A percentile compares a stretch with the other conserved stretches of the same genome.
These are phyloP conservation scores for Lasioglossum malachurum DNA, from an alignment of 2,888 invertebrate genomes.

Conservation along the genomic window DNA sequence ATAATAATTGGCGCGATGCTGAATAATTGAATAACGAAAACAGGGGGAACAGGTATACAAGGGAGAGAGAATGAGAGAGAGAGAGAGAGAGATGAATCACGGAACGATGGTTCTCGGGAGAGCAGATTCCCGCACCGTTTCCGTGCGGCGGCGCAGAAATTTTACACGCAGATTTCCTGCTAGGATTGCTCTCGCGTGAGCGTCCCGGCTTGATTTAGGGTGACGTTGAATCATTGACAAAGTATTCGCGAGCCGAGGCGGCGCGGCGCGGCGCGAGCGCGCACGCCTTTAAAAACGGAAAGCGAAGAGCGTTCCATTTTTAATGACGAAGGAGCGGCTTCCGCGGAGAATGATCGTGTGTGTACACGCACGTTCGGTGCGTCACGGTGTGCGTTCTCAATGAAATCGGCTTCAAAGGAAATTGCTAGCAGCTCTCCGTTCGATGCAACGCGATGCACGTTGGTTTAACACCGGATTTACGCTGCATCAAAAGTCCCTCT, in stretches of 20 bases:
- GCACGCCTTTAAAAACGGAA: constrained; percentile 58
- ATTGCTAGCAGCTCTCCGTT: constrained; percentile 22
- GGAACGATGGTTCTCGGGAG: background rate
- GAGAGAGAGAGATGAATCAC: background rate
- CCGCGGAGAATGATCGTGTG: constrained; percentile 31
- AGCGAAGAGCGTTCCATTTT: constrained; percentile 60
- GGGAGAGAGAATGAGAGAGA: background rate
- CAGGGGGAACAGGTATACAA: background rate
- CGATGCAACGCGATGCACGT: background rate
- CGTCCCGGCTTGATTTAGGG: constrained; percentile 35
- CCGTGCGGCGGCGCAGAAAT: constrained; percentile 2
- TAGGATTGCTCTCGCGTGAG: constrained; percentile 16
- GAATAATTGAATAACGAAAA: constrained; percentile 5
- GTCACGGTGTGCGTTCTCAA: constrained; percentile 30
- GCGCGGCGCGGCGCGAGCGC: background rate
- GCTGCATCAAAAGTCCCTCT: background rate
- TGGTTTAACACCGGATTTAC: background rate
- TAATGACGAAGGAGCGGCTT: constrained; percentile 65
- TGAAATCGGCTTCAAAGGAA: constrained; percentile 45
- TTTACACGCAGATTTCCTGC: constrained; percentile 25
- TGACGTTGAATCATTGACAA: constrained; percentile 53
- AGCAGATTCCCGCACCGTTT: background rate
- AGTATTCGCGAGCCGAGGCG: constrained; percentile 25
- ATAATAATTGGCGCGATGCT: background rate
- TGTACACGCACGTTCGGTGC: background rate